Evolutionary conservation across 2,888 invertebrate genomes (phyloP).

Genomic region (Amiota mariae): DNA sequence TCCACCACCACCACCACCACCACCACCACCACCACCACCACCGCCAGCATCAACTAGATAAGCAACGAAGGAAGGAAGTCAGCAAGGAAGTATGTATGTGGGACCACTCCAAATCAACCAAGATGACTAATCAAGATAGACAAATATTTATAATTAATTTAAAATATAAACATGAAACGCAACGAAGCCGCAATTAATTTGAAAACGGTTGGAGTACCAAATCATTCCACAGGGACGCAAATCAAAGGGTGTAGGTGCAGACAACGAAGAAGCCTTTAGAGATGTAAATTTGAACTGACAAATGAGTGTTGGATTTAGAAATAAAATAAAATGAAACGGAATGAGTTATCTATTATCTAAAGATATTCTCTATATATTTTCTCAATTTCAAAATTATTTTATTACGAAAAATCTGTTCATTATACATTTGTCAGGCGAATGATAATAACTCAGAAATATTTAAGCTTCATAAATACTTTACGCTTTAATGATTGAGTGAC

Average conservation of each 20-base stretch:
- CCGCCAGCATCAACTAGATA: constrained; percentile 20
- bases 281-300: background rate
- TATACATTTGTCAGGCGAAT: no score
- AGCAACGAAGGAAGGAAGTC: background rate
- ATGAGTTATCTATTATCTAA: background rate
- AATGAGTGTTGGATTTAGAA: background rate
- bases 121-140: constrained; percentile 63
- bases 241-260: background rate
- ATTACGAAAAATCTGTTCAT: no score
- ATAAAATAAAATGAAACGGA: no score
- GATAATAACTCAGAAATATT: no score
- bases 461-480: background rate
- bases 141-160: constrained; percentile 68
- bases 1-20: constrained; percentile 23
- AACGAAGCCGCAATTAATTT: constrained; percentile 61
- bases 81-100: background rate
- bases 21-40: constrained; percentile 14
- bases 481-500: constrained; percentile 8
- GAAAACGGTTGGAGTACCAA: background rate
- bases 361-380: background rate
- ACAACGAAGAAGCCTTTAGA: background rate
- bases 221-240: background rate
- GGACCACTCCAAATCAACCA: constrained; percentile 12
- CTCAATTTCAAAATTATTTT: background rate
- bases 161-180: constrained; percentile 61